Percentiles rank a stretch among this genome's conserved stretches.
phyloP scores from a whole-genome alignment of 2,888 invertebrate genomes.

The Lumbricus terrestris region DNA sequence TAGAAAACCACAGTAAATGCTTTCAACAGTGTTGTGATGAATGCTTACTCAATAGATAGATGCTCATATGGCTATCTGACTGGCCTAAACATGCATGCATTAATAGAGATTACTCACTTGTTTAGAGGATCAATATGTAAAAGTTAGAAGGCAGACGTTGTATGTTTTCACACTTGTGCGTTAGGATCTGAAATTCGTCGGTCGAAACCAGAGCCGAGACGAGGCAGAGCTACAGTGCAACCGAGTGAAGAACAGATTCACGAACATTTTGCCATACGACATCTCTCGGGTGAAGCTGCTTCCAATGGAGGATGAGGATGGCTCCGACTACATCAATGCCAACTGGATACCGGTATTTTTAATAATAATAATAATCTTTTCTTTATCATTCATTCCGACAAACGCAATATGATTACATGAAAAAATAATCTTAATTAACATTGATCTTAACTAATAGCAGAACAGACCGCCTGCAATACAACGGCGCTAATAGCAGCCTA shows the following conservation, averaged over 20 bases:
- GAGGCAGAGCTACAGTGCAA: slow-evolving; percentile 87
- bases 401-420: too few relatives aligned
- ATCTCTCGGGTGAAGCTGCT: slow-evolving; percentile 69
- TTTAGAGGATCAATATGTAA: background rate
- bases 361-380: too few relatives aligned
- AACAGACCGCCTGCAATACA: too few relatives aligned
- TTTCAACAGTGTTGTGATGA: background rate
- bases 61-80: background rate
- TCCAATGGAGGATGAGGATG: slow-evolving; percentile 64
- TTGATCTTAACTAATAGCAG: too few relatives aligned
- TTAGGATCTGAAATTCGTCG: slow-evolving; percentile 37
- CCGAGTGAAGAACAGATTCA: slow-evolving; percentile 92
- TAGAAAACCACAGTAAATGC: background rate
- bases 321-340: slow-evolving; percentile 75
- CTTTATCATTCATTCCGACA: too few relatives aligned
- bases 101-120: background rate
- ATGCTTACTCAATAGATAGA: too few relatives aligned
- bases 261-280: slow-evolving; percentile 92
- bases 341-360: slow-evolving; percentile 73
- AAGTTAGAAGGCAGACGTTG: background rate
- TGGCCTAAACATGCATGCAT: background rate
- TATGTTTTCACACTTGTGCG: background rate
- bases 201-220: slow-evolving; percentile 29
- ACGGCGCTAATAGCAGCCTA: too few relatives aligned
- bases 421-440: too few relatives aligned